Evolutionary conservation across 2,888 invertebrate species (phyloP).

Genomic region (Argyra leucocephala): DNA sequence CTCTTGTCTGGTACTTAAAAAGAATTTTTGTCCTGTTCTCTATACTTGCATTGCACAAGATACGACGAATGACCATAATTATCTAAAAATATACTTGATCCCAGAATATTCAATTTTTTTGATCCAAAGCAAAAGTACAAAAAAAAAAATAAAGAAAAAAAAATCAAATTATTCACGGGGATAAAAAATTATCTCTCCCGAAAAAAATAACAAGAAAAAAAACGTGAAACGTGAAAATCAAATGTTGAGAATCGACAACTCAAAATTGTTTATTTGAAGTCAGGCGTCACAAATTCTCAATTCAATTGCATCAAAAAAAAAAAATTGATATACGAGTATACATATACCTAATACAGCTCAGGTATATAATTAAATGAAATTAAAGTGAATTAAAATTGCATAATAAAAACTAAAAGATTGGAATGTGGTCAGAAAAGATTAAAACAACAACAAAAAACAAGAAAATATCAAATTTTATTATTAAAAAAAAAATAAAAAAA

Average conservation of each 20-base stretch:
- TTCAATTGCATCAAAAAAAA: not conserved
- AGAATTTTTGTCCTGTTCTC: too few species aligned
- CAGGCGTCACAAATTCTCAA: not conserved
- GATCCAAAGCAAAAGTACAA: too few species aligned
- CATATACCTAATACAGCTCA: too few species aligned
- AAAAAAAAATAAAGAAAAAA: not conserved
- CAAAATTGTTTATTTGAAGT: not conserved
- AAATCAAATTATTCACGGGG: not conserved
- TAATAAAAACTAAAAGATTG: not conserved
- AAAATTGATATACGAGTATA: too few species aligned
- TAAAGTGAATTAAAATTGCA: not conserved
- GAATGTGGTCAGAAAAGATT: not conserved
- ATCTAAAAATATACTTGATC: too few species aligned
- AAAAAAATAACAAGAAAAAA: not conserved
- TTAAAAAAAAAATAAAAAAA: not conserved
- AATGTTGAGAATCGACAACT: not conserved
- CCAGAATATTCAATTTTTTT: too few species aligned
- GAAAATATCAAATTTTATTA: not conserved
- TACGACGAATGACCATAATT: too few species aligned
- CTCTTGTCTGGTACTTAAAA: too few species aligned
- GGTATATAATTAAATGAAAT: too few species aligned
- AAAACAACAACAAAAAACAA: not conserved
- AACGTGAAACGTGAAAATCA: not conserved
- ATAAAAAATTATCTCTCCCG: too few species aligned
- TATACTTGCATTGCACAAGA: too few species aligned